Percentiles rank a stretch among this genome's conserved stretches.
Evolutionary conservation across 2,797 vertebrate species (phyloP).

Genomic region (Pangasius djambal): DNA sequence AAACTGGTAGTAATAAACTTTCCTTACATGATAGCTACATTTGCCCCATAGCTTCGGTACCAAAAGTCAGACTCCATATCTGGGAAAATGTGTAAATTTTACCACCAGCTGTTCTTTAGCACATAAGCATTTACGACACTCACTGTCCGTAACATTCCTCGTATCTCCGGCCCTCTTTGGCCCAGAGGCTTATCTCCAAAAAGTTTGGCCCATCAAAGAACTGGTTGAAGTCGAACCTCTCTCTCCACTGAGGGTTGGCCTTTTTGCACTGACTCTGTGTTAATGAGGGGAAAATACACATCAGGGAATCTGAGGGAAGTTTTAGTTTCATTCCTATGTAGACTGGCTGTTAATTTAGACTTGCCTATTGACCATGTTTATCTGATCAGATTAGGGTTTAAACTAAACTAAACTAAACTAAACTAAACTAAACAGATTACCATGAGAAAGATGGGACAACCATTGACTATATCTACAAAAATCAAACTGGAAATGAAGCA

Average conservation of each 20-base stretch:
- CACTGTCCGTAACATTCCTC: slow-evolving; percentile 87
- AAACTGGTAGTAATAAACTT: neutral
- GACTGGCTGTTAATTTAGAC: neutral
- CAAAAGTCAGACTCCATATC: neutral
- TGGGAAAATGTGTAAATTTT: neutral
- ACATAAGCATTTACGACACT: slow-evolving; percentile 66
- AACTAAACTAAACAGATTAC: neutral
- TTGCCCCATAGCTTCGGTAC: neutral
- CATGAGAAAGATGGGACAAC: neutral
- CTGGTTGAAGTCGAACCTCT: slow-evolving; percentile 93
- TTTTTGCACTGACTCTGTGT: slow-evolving; percentile 84
- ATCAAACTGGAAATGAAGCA: neutral
- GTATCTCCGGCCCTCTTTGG: slow-evolving; percentile 82
- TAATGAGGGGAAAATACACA: neutral
- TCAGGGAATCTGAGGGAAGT: neutral
- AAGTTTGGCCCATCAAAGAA: slow-evolving; percentile 82
- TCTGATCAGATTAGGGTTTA: neutral
- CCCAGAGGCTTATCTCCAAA: slow-evolving; percentile 89
- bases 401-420: neutral
- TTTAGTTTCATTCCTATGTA: neutral
- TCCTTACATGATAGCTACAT: neutral
- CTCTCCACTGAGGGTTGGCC: slow-evolving; percentile 92
- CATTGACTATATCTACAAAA: neutral
- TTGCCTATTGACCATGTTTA: neutral
- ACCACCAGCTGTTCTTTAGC: neutral